Evolutionary conservation across 2,797 vertebrate genomes (phyloP), one percentile per base, ranked within the genome.

Genomic region (Coracias cyanogaster): DNA sequence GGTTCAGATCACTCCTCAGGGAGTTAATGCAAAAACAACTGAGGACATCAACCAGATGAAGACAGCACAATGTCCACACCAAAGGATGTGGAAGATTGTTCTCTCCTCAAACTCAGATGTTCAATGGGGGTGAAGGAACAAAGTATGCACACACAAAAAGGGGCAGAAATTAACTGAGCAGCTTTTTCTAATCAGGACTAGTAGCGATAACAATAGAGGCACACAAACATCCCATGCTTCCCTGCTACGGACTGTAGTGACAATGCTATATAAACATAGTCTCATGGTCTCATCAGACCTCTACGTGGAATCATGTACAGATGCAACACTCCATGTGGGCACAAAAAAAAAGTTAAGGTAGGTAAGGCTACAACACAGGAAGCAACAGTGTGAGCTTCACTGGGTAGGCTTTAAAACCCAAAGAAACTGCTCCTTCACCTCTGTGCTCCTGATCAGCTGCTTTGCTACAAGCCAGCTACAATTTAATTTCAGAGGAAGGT

Each of bases 191-290:
- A 71, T 9, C 19, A 51, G 52, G 39, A 48, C 48, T 33, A 89
- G 37, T 24, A 71, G 19, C 13, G 26, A 89, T 31, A 66, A 54
- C 10, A 20, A 77, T 2, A 84, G 61, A 29, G 31, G 31, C 37
- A 87, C 19, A 45, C 5, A 65, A 25, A 58, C 25, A 57, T 24
- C 57, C 33, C 55, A 35, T 2, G 8, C 13, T 45, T 69, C 26
- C 33, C 28, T 0, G 0, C 12, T 41, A 29, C 0, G 0, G 35
- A 37, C 0, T 72, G 14, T 6, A 76, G 29, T 25, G 37, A 79
- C 28, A 70, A 1, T 4, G 31, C 24, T 35, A 79, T 31, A 25
- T 10, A 33, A 55, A 69, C 15, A 74, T 1, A 51, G 31, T 6
- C 35, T 43, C 52, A 86, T 4, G 12, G 11, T 45, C 69, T 91